Evolutionary conservation across 2,113 vertebrate genomes (phyloP).

Genomic region (Sinocyclocheilus rhinocerous): DNA sequence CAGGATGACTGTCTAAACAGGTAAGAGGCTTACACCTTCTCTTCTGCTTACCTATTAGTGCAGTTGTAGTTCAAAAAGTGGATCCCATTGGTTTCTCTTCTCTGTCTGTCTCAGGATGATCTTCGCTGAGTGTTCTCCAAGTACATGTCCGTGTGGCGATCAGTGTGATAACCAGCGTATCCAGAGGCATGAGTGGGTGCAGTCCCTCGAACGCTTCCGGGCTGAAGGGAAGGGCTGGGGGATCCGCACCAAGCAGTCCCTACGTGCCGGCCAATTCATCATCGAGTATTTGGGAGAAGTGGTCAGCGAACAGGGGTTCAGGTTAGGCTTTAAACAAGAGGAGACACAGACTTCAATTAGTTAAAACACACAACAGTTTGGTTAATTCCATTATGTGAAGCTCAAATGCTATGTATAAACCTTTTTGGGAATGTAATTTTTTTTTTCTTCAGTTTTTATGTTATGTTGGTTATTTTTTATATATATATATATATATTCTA

Average conservation of each 20-base stretch:
- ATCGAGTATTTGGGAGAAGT: conserved; percentile 98
- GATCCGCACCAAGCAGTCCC: conserved; percentile 93
- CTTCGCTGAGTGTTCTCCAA: conserved; percentile 94
- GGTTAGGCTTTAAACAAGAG: conserved; percentile 68
- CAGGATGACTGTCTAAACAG: conserved; percentile 95
- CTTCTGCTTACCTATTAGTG: neutral
- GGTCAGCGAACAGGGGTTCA: conserved; percentile 97
- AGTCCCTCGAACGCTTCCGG: conserved; percentile 94
- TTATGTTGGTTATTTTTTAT: too few relatives aligned
- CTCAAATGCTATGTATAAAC: too few relatives aligned
- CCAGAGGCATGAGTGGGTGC: conserved; percentile 97
- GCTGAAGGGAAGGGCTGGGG: conserved; percentile 98
- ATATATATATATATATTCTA: too few relatives aligned
- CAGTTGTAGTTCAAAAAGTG: too few relatives aligned
- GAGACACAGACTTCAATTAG: neutral
- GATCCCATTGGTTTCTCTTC: neutral
- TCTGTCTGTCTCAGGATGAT: conserved; percentile 85
- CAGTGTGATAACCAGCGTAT: conserved; percentile 95
- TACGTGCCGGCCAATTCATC: conserved; percentile 95
- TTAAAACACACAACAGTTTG: neutral
- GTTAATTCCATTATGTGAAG: too few relatives aligned
- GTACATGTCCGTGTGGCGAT: conserved; percentile 90
- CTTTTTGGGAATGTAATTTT: too few relatives aligned
- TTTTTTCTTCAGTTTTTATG: too few relatives aligned
- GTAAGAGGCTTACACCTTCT: conserved; percentile 64